Evolutionary conservation across 2,113 vertebrate genomes (phyloP).

Genomic region (Pyxicephalus adspersus): DNA sequence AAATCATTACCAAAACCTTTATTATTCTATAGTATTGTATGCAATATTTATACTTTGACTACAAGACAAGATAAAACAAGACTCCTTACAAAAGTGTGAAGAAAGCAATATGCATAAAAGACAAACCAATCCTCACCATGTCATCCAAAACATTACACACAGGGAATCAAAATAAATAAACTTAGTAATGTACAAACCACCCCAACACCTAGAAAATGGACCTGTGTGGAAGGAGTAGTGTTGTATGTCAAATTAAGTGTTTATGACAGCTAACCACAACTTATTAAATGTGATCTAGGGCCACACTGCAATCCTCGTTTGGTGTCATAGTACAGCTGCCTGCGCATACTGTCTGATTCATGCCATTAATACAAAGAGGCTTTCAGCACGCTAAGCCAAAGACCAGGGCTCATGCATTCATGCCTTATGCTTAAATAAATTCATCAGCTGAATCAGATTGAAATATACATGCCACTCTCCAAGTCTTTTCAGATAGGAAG

Average conservation of each 20-base stretch:
- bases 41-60: too few species aligned
- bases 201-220: constrained; percentile 58
- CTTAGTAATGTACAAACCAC: constrained; percentile 15
- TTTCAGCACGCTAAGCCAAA: constrained; percentile 62
- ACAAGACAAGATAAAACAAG: too few species aligned
- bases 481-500: constrained; percentile 68
- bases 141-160: not conserved
- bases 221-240: constrained; percentile 64
- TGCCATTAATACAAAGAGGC: constrained; percentile 69
- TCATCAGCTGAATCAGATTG: constrained; percentile 59
- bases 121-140: not conserved
- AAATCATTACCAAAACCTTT: too few species aligned
- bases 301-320: constrained; percentile 64
- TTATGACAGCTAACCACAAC: constrained; percentile 70
- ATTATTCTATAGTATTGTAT: too few species aligned
- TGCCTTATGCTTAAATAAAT: constrained; percentile 68
- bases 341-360: constrained; percentile 68
- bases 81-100: not conserved
- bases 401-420: constrained; percentile 70
- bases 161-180: not conserved
- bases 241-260: constrained; percentile 73
- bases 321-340: constrained; percentile 63
- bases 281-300: constrained; percentile 73
- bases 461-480: constrained; percentile 56
- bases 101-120: not conserved